Conservation (phyloP, 2,113 vertebrate species). For the Ceyx margarethae region DNA sequence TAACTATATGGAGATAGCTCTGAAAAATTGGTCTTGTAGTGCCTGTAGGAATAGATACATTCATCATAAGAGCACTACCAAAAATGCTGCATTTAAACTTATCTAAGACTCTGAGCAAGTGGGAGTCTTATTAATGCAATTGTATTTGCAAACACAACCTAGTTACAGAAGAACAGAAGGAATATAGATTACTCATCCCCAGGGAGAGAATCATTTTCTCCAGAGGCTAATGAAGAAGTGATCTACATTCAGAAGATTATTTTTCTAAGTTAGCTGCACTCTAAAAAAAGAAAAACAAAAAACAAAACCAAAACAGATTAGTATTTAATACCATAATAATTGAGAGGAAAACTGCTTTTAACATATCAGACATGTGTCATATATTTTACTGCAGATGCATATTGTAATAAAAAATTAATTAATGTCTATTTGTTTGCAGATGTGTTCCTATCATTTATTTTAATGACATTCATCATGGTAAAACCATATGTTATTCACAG, state of each 20-base stretch:
- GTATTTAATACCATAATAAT: slow-evolving; percentile 23
- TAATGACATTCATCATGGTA: not conserved
- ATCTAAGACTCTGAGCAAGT: slow-evolving; percentile 23
- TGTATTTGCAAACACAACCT: slow-evolving; percentile 54
- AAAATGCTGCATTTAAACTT: slow-evolving; percentile 51
- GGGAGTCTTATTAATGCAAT: slow-evolving; percentile 44
- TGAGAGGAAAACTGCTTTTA: slow-evolving; percentile 10
- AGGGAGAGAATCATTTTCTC: slow-evolving; percentile 18
- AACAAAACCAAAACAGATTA: not conserved
- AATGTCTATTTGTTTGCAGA: slow-evolving; percentile 31
- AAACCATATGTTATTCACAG: slow-evolving; percentile 20
- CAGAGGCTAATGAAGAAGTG: slow-evolving; percentile 25
- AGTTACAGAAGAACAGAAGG: slow-evolving; percentile 29
- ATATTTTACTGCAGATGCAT: not conserved
- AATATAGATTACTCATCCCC: slow-evolving; percentile 9
- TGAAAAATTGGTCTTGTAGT: slow-evolving; percentile 34
- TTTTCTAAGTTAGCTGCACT: slow-evolving; percentile 26
- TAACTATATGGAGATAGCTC: not conserved
- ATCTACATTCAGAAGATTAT: not conserved
- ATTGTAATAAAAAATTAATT: slow-evolving; percentile 36
- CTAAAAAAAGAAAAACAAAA: not conserved
- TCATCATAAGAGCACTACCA: not conserved
- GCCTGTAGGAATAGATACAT: not conserved
- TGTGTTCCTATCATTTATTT: not conserved
- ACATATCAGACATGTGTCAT: not conserved